Conservation (phyloP, 2,797 vertebrate species). For the Sphenopsis melanotis region DNA sequence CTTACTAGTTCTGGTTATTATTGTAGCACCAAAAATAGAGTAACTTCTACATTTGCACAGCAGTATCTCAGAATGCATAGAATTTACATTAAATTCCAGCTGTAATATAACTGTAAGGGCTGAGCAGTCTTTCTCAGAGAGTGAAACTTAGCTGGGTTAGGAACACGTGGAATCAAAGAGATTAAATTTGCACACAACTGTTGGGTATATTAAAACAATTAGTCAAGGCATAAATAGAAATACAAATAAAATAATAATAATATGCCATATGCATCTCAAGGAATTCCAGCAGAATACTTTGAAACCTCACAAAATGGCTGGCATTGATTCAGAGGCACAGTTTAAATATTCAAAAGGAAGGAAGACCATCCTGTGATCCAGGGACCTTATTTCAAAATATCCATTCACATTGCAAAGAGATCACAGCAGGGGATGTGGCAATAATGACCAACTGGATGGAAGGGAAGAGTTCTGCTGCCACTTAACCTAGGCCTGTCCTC, state of each 20-base stretch:
- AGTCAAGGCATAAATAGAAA: background rate
- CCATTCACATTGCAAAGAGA: background rate
- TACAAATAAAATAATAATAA: background rate
- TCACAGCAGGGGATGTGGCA: background rate
- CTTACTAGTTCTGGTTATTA: background rate
- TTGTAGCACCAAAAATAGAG: background rate
- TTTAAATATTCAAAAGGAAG: background rate
- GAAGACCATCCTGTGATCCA: background rate
- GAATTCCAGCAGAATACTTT: background rate
- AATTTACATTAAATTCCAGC: background rate
- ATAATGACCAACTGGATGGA: background rate
- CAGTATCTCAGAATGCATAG: background rate
- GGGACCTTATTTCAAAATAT: background rate
- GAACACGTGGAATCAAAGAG: background rate
- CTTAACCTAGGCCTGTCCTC: background rate
- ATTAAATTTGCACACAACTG: background rate
- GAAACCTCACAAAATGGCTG: background rate
- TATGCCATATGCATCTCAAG: accelerated
- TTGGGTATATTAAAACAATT: background rate
- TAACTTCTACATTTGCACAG: background rate
- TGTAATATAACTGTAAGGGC: background rate
- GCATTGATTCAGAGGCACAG: background rate
- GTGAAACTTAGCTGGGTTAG: background rate
- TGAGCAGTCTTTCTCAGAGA: background rate
- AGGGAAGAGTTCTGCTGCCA: background rate